phyloP scores from a whole-genome alignment of 2,888 invertebrate genomes.

The Scaptomyza reducta region DNA sequence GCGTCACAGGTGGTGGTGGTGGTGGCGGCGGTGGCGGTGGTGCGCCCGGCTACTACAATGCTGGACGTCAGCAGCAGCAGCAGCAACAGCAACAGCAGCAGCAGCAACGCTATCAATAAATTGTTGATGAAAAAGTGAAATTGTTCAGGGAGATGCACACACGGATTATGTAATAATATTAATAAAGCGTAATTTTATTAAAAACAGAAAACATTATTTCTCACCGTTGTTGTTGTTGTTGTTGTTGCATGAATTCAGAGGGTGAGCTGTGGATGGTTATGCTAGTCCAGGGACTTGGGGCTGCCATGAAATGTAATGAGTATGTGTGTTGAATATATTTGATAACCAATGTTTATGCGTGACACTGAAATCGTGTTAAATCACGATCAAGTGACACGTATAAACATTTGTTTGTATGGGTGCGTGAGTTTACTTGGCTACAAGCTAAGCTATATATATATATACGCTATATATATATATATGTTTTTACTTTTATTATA shows the following conservation, averaged over 20 bases:
- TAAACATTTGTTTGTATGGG: slow-evolving; percentile 20
- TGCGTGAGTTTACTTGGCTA: slow-evolving; percentile 44
- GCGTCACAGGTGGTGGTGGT: slow-evolving; percentile 24
- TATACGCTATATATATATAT: slow-evolving; percentile 47
- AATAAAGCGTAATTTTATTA: slow-evolving; percentile 77
- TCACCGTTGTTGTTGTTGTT: slow-evolving; percentile 37
- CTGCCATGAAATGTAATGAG: slow-evolving; percentile 35
- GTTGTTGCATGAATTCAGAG: slow-evolving; percentile 17
- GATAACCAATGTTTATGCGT: not conserved
- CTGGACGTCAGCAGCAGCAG: slow-evolving; percentile 56
- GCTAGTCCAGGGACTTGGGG: slow-evolving; percentile 9
- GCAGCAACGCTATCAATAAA: slow-evolving; percentile 59
- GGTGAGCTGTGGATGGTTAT: not conserved
- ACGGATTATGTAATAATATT: slow-evolving; percentile 50
- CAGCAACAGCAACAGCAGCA: slow-evolving; percentile 38
- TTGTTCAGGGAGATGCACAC: slow-evolving; percentile 13
- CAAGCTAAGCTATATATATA: slow-evolving; percentile 69
- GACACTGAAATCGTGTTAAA: not conserved
- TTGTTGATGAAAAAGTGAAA: not conserved
- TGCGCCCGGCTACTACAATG: slow-evolving; percentile 53
- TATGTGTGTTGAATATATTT: slow-evolving; percentile 18
- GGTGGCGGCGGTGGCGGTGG: slow-evolving; percentile 18
- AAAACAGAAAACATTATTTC: slow-evolving; percentile 57
- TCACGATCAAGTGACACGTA: slow-evolving; percentile 28
- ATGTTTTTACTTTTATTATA: slow-evolving; percentile 33